Percentiles rank a stretch among this genome's conserved stretches.
Evolutionary conservation across 1,140 invertebrate genomes (phyloP).

Genomic region (Drosophila paulistorum): DNA sequence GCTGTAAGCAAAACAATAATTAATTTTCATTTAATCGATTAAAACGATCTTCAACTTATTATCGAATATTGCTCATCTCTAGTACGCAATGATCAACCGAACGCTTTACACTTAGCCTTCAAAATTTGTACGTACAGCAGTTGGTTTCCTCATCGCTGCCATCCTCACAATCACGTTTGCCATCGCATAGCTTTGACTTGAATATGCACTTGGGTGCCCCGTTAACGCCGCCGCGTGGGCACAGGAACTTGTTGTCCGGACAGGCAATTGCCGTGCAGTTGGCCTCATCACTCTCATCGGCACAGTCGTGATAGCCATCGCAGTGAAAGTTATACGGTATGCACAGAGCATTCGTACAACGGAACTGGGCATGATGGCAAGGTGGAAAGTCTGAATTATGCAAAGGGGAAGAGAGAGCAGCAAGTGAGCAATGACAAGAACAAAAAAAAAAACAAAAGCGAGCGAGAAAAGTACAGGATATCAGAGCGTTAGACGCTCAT

Average conservation of each 20-base stretch:
- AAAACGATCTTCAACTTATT: no score
- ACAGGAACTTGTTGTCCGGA: conserved; percentile 95
- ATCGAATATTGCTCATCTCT: no score
- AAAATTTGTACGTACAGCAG: conserved; percentile 89
- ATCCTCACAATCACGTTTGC: conserved; percentile 94
- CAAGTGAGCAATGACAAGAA: no score
- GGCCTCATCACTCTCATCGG: conserved; percentile 94
- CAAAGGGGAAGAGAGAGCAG: not conserved
- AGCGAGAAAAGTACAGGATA: not conserved
- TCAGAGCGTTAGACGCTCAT: not conserved
- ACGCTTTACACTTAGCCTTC: no score
- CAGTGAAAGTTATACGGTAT: conserved; percentile 93
- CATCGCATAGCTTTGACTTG: conserved; percentile 94
- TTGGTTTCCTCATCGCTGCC: conserved; percentile 94
- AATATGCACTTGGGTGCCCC: conserved; percentile 94
- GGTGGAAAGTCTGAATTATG: conserved; percentile 90
- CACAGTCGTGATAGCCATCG: conserved; percentile 92
- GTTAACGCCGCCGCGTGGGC: conserved; percentile 88
- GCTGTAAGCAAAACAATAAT: conserved; percentile 85
- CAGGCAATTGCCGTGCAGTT: conserved; percentile 95
- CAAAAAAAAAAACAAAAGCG: not conserved
- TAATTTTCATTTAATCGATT: not conserved
- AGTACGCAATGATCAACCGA: no score
- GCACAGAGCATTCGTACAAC: conserved; percentile 96
- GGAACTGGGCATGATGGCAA: conserved; percentile 95